These are phyloP conservation scores for Aphaenogaster floridana DNA, from an alignment of 1,140 invertebrate genomes.

Conservation along the genomic window DNA sequence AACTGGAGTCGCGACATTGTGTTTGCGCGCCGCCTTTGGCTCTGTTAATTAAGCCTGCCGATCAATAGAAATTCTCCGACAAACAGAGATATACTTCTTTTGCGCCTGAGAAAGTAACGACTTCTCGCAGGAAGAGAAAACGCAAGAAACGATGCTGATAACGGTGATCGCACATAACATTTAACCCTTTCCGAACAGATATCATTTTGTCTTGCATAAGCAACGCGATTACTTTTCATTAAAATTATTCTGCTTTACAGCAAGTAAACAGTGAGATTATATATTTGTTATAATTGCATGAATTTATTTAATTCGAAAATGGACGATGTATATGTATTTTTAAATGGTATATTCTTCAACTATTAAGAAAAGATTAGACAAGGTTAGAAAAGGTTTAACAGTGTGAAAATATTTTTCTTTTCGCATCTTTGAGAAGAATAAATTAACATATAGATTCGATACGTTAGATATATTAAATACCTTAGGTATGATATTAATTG, in stretches of 20 bases:
- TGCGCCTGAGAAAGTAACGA: not conserved
- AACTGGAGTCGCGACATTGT: constrained; percentile 48
- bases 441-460: not conserved
- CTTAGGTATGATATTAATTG: not conserved
- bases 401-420: not conserved
- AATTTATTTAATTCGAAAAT: not conserved
- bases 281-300: not conserved
- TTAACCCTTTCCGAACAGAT: constrained; percentile 26
- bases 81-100: not conserved
- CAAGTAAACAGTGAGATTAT: not conserved
- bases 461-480: not conserved
- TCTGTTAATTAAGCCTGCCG: constrained; percentile 1
- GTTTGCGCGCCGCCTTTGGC: not conserved
- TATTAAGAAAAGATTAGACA: not conserved
- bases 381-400: too few relatives aligned
- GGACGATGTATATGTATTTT: not conserved
- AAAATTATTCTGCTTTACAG: constrained; percentile 9
- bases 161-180: not conserved
- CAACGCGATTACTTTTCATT: constrained; percentile 26
- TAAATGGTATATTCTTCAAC: not conserved
- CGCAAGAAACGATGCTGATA: not conserved
- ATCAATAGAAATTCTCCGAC: constrained; percentile 5
- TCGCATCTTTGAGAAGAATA: not conserved
- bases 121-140: constrained; percentile 13
- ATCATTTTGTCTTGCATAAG: constrained; percentile 10